Percentiles rank a stretch among this genome's conserved stretches.
Conservation (phyloP, 1,140 invertebrate genomes). For the Neodiprion fabricii region DNA sequence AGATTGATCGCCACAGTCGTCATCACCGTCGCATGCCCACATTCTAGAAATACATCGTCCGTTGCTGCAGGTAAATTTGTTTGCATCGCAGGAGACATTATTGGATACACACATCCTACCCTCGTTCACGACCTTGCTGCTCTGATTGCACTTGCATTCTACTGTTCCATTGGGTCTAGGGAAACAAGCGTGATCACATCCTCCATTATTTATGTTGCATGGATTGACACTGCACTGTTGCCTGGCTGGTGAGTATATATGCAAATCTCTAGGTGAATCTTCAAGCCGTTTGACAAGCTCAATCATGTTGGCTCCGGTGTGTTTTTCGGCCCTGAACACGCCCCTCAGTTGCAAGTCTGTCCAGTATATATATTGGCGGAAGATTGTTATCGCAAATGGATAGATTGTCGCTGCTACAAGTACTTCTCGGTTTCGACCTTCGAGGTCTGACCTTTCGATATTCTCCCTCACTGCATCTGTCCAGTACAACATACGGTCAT, state of each 20-base stretch:
- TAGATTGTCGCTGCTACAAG: constrained; percentile 91
- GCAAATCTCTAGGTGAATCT: constrained; percentile 89
- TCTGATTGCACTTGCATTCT: constrained; percentile 88
- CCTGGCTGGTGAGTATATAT: constrained; percentile 81
- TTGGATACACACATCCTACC: constrained; percentile 88
- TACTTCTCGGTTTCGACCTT: constrained; percentile 81
- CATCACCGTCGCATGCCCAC: constrained; percentile 96
- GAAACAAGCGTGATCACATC: constrained; percentile 95
- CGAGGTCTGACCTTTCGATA: constrained; percentile 91
- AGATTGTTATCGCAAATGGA: constrained; percentile 94
- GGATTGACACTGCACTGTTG: constrained; percentile 86
- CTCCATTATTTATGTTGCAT: constrained; percentile 93
- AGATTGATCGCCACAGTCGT: constrained; percentile 92
- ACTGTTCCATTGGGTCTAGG: constrained; percentile 82
- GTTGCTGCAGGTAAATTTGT: constrained; percentile 93
- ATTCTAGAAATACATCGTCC: constrained; percentile 94
- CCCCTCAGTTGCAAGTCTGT: constrained; percentile 94
- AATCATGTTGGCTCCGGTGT: constrained; percentile 93
- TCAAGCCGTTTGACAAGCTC: constrained; percentile 92
- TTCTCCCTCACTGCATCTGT: constrained; percentile 97
- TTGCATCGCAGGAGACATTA: constrained; percentile 86
- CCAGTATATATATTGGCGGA: constrained; percentile 95
- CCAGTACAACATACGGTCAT: constrained; percentile 96
- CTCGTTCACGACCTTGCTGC: constrained; percentile 89
- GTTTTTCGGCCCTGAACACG: constrained; percentile 95